Conservation (phyloP, 2,113 vertebrate genomes). For the Hemicordylus capensis region DNA sequence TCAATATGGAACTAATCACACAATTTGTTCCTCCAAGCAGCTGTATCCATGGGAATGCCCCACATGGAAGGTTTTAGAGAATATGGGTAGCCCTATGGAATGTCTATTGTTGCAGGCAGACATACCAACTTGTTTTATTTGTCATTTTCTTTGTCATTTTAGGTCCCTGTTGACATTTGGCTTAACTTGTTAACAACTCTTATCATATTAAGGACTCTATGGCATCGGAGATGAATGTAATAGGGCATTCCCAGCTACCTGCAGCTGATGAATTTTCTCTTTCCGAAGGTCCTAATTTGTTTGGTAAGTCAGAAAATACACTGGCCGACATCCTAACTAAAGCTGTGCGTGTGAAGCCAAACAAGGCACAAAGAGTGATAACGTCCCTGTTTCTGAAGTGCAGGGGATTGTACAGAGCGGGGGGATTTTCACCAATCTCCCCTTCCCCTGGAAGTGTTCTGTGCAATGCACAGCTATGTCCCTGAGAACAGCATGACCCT, state of each 20-base stretch:
- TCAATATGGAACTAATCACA: not conserved
- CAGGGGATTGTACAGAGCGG: too few species aligned
- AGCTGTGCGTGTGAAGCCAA: too few species aligned
- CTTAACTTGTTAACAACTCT: slow-evolving; percentile 3
- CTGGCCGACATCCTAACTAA: not conserved
- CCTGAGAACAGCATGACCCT: too few species aligned
- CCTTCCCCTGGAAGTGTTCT: too few species aligned
- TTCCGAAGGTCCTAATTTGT: slow-evolving; percentile 85
- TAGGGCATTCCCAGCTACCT: slow-evolving; percentile 86
- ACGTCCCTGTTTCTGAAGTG: too few species aligned
- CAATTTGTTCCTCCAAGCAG: not conserved
- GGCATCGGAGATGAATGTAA: slow-evolving; percentile 88
- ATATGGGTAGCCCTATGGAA: not conserved
- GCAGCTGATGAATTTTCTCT: slow-evolving; percentile 86
- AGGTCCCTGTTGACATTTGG: slow-evolving; percentile 28
- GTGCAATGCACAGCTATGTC: too few species aligned
- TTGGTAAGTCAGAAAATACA: slow-evolving; percentile 82
- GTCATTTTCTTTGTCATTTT: slow-evolving; percentile 55
- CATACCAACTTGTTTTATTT: not conserved
- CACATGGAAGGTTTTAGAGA: not conserved
- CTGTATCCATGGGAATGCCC: not conserved
- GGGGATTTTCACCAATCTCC: too few species aligned
- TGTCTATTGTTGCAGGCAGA: not conserved
- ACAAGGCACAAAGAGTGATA: too few species aligned
- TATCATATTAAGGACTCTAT: slow-evolving; percentile 75